These are phyloP conservation scores for Euschistus heros DNA, from an alignment of 1,140 invertebrate genomes.

Conservation along the genomic window DNA sequence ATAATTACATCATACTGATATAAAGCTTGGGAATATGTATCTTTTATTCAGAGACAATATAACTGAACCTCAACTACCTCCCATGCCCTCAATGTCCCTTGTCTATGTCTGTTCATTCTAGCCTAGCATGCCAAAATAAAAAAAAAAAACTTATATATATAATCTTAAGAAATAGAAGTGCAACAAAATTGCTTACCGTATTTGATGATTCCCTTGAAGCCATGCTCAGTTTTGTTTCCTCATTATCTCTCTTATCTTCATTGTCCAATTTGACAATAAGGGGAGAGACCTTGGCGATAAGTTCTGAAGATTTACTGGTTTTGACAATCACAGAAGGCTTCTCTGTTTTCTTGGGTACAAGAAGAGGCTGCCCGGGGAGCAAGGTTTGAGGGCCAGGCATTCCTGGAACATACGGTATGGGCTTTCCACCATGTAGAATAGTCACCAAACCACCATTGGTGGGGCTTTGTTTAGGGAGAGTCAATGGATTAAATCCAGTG, in stretches of 20 bases:
- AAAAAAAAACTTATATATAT: too few relatives aligned
- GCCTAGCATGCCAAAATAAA: too few relatives aligned
- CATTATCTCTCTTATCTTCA: neutral
- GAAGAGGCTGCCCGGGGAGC: slow-evolving; percentile 26
- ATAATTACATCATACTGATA: too few relatives aligned
- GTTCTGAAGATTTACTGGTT: neutral
- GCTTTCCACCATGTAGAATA: slow-evolving; percentile 48
- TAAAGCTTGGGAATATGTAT: too few relatives aligned
- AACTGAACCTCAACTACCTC: too few relatives aligned
- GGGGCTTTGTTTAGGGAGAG: slow-evolving; percentile 33
- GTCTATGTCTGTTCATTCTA: too few relatives aligned
- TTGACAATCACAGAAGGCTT: slow-evolving; percentile 27
- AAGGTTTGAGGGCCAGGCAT: slow-evolving; percentile 59
- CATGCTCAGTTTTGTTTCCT: neutral
- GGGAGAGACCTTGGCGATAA: neutral
- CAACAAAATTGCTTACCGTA: neutral
- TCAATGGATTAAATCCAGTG: slow-evolving; percentile 60
- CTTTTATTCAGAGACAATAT: too few relatives aligned
- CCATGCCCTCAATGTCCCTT: too few relatives aligned
- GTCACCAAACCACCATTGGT: slow-evolving; percentile 30
- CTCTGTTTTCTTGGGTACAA: slow-evolving; percentile 24
- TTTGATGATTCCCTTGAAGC: neutral
- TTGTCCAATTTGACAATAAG: neutral
- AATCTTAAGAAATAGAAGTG: neutral
- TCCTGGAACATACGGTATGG: slow-evolving; percentile 70